phyloP scores from a whole-genome alignment of 2,888 invertebrate species.

The Octonoba sinensis region DNA sequence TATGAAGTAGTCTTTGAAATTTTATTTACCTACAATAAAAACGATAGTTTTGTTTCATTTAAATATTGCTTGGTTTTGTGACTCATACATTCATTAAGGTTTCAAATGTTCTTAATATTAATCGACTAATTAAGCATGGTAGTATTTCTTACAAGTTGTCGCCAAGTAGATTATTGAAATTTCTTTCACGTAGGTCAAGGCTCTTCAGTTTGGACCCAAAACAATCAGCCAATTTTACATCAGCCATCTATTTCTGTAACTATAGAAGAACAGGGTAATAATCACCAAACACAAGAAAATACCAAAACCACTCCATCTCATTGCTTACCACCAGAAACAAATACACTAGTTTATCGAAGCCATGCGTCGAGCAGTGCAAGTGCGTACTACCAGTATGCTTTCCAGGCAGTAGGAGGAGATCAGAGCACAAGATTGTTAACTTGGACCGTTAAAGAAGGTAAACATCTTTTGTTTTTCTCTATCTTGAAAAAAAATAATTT shows the following conservation, averaged over 20 bases:
- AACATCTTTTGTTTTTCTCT: background rate
- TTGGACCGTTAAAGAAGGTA: slow-evolving; percentile 63
- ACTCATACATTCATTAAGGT: too few relatives aligned
- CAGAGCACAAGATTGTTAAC: slow-evolving; percentile 53
- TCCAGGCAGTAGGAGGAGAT: slow-evolving; percentile 51
- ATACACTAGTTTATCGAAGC: slow-evolving; percentile 60
- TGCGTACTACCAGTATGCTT: slow-evolving; percentile 63
- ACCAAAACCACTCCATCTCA: background rate
- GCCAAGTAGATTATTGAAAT: too few relatives aligned
- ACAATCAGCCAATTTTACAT: slow-evolving; percentile 8
- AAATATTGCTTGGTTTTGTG: too few relatives aligned
- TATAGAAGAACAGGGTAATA: slow-evolving; percentile 21
- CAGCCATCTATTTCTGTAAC: slow-evolving; percentile 35
- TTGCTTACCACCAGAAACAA: slow-evolving; percentile 52
- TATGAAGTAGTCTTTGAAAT: too few relatives aligned
- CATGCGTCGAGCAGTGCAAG: slow-evolving; percentile 59
- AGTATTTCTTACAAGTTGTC: too few relatives aligned
- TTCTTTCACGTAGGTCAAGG: background rate
- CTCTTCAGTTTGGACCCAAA: background rate
- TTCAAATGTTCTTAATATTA: too few relatives aligned
- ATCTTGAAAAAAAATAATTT: too few relatives aligned
- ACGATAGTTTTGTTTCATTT: too few relatives aligned
- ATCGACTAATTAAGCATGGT: too few relatives aligned
- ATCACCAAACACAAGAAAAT: slow-evolving; percentile 1
- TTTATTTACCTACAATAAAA: too few relatives aligned